A percentile compares a stretch with the other conserved stretches of the same genome.
These are phyloP conservation scores for Corythornis vintsioides DNA, from an alignment of 2,113 vertebrate genomes.

Conservation along the genomic window DNA sequence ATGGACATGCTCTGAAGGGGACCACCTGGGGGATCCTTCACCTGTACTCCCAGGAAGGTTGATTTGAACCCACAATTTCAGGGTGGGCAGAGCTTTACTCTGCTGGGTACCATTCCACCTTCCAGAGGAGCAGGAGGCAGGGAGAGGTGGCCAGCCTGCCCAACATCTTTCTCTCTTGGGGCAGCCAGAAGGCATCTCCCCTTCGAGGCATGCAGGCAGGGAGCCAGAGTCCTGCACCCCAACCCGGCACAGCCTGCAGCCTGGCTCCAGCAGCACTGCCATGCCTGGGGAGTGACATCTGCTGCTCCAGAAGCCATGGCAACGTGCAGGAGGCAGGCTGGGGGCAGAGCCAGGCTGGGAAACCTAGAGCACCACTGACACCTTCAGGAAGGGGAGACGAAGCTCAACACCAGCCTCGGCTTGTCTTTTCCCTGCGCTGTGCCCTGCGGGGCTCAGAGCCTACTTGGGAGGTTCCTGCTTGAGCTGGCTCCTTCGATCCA, in stretches of 20 bases:
- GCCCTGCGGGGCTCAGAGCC: slow-evolving; percentile 27
- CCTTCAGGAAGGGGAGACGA: slow-evolving; percentile 60
- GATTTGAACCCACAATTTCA: background rate
- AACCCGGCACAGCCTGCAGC: background rate
- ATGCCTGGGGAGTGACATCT: background rate
- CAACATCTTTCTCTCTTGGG: background rate
- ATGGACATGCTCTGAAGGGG: accelerated
- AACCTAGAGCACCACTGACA: slow-evolving; percentile 65
- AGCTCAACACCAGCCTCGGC: slow-evolving; percentile 35
- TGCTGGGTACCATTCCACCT: background rate
- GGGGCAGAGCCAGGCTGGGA: background rate
- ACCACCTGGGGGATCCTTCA: accelerated
- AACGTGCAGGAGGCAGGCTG: background rate
- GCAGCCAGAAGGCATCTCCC: background rate
- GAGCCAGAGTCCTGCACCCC: background rate
- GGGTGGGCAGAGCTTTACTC: accelerated
- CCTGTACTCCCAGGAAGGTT: background rate
- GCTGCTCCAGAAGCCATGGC: slow-evolving; percentile 38
- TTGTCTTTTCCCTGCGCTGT: slow-evolving; percentile 28
- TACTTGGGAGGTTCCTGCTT: slow-evolving; percentile 73
- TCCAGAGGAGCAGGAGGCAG: background rate
- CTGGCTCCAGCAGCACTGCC: background rate
- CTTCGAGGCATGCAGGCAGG: accelerated
- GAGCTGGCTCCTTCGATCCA: slow-evolving; percentile 88
- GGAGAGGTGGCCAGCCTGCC: background rate